phyloP scores from a whole-genome alignment of 1,140 invertebrate species.

The Fopius arisanus region DNA sequence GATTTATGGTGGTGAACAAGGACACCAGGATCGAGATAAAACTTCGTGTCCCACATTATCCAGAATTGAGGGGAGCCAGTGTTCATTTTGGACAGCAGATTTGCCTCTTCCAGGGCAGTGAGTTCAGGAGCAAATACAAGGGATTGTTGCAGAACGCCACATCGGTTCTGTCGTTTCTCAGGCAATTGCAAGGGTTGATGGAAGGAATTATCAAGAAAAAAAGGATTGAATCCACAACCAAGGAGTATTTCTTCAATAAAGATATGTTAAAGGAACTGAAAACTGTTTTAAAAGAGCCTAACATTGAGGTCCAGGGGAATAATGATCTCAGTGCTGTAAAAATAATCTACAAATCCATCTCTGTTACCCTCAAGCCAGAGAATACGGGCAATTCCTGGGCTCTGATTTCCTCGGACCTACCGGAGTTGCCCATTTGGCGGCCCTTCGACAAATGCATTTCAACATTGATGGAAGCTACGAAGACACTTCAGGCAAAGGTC shows the following conservation, averaged over 20 bases:
- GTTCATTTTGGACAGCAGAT: slow-evolving; percentile 46
- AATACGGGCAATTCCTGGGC: slow-evolving; percentile 46
- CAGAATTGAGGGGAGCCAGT: slow-evolving; percentile 33
- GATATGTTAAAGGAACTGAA: slow-evolving; percentile 41
- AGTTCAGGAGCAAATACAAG: slow-evolving; percentile 38
- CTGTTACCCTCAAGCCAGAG: slow-evolving; percentile 35
- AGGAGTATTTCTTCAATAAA: not conserved
- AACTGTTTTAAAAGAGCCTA: slow-evolving; percentile 34
- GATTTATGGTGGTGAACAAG: slow-evolving; percentile 40
- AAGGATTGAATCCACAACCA: not conserved
- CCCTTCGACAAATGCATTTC: slow-evolving; percentile 38
- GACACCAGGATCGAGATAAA: slow-evolving; percentile 42
- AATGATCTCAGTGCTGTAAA: slow-evolving; percentile 41
- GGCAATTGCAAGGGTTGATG: slow-evolving; percentile 42
- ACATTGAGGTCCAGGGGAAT: slow-evolving; percentile 42
- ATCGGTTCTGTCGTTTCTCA: slow-evolving; percentile 43
- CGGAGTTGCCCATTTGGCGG: slow-evolving; percentile 39
- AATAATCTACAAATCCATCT: slow-evolving; percentile 40
- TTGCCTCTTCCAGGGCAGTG: slow-evolving; percentile 30
- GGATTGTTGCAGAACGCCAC: slow-evolving; percentile 28
- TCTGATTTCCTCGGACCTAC: slow-evolving; percentile 53
- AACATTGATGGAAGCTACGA: slow-evolving; percentile 40
- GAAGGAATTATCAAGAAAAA: slow-evolving; percentile 19
- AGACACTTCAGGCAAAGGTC: slow-evolving; percentile 42
- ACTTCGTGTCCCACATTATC: slow-evolving; percentile 48